phyloP scores from a whole-genome alignment of 53 echinoderm and acorn worm genomes.

The Temnopleurus reevesii region DNA sequence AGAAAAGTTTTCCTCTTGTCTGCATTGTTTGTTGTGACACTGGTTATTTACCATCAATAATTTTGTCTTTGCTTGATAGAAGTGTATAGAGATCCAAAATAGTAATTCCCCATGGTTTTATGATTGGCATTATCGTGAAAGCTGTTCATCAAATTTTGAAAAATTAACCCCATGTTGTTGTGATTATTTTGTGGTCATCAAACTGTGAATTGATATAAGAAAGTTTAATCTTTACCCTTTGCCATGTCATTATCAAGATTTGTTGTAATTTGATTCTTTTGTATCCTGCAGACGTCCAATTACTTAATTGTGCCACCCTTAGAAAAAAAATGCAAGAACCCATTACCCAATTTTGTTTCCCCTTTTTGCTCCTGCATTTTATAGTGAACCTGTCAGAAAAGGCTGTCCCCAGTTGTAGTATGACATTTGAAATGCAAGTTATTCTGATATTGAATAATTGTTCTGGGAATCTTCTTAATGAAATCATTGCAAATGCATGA shows the following conservation, averaged over 20 bases:
- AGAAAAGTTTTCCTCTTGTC: neutral
- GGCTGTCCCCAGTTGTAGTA: neutral
- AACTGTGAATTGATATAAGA: neutral
- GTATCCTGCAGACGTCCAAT: neutral
- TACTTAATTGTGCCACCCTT: neutral
- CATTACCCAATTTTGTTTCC: neutral
- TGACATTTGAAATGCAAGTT: constrained; percentile 23
- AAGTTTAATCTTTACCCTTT: neutral
- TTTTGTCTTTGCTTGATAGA: neutral
- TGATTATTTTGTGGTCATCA: neutral
- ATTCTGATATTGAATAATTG: neutral
- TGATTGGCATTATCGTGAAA: neutral
- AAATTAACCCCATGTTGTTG: neutral
- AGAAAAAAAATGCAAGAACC: neutral
- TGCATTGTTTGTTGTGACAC: neutral
- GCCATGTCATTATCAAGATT: neutral
- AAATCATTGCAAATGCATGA: neutral
- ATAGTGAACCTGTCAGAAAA: constrained; percentile 16
- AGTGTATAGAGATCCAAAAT: neutral
- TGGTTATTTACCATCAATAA: neutral
- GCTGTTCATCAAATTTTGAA: neutral
- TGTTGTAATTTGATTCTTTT: neutral
- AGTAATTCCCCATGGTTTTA: neutral
- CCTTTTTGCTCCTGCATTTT: neutral
- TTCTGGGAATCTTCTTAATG: neutral